Evolutionary conservation across 2,888 invertebrate genomes (phyloP), one percentile per base, ranked within the genome.

Genomic region (Tenthredo amoena): DNA sequence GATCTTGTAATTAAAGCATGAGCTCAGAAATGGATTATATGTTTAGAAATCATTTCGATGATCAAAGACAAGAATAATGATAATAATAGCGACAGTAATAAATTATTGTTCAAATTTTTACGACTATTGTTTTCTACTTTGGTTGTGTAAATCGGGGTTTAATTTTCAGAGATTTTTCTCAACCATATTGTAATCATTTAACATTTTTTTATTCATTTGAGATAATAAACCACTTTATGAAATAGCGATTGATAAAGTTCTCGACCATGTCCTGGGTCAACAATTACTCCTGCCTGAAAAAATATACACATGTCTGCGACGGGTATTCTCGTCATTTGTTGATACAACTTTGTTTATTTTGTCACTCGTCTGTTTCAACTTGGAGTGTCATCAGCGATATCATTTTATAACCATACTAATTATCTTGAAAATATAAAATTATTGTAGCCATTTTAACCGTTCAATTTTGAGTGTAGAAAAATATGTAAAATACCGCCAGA

Each of bases 391-490:
- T 62, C 58, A 26, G 37, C 62, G 58, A 81, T 40, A 81, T 40
- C 40, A 40, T 62, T 81, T 81, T 40, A 81, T 81, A 81, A 81
- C 81, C 81, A 37, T 62, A 81, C 58, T 62, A 62, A 77, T 50
- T 74, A 31, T 21, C 40, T 62, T 40, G 1, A 58, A 62, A 40
- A 81, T 62, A 62, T 81, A 7, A 81, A 81, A 81, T 81, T 81
- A 81, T 62, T 10, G 62, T 81, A 34, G n/a, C 6, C 72, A 37
- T 15, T 37, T 21, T 5, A 37, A n/a, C 2, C 31, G 15, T 50
- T 10, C 3, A 26, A n/a, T 77, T 55, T 4, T 40, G 10, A 10
- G 15, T 18, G 21, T 18, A 6, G 47, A 77, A 18, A 55, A 18
- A 50, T 26, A 31, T 77, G 50, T 40, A 6, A 77, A 77, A 34